A percentile compares a stretch with the other conserved stretches of the same genome.
These are phyloP conservation scores for Octonoba sinensis DNA, from an alignment of 2,888 invertebrate species.

Conservation along the genomic window DNA sequence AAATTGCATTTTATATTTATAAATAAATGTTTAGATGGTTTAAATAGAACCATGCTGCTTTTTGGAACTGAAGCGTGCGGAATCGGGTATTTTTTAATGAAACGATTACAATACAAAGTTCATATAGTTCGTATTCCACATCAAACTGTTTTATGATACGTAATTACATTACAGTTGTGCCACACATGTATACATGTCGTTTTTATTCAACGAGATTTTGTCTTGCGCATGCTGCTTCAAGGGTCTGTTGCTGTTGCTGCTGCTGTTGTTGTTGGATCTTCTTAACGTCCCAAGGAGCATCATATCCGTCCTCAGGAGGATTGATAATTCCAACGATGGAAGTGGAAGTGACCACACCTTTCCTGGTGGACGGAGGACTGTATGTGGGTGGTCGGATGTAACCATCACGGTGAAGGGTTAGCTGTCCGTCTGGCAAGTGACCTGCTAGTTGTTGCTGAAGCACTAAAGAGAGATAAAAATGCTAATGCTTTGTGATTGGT, in stretches of 20 bases:
- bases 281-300: constrained; percentile 59
- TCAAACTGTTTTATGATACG: too few species aligned
- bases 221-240: background rate
- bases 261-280: constrained; percentile 46
- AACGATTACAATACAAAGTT: too few species aligned
- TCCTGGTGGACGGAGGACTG: constrained; percentile 42
- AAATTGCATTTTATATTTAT: too few species aligned
- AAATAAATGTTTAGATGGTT: too few species aligned
- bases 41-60: too few species aligned
- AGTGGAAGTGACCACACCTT: constrained; percentile 49
- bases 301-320: constrained; percentile 45
- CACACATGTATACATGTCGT: too few species aligned
- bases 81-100: too few species aligned
- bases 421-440: constrained; percentile 54
- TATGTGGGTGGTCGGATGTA: constrained; percentile 60
- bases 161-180: too few species aligned
- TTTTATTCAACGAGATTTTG: too few species aligned
- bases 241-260: constrained; percentile 10
- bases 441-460: constrained; percentile 59
- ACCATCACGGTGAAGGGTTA: constrained; percentile 55
- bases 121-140: too few species aligned
- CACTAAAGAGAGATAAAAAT: constrained; percentile 7
- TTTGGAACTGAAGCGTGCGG: too few species aligned
- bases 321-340: constrained; percentile 45
- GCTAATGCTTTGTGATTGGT: too few species aligned